phyloP scores from a whole-genome alignment of 2,113 vertebrate species.

The Paralichthys olivaceus region DNA sequence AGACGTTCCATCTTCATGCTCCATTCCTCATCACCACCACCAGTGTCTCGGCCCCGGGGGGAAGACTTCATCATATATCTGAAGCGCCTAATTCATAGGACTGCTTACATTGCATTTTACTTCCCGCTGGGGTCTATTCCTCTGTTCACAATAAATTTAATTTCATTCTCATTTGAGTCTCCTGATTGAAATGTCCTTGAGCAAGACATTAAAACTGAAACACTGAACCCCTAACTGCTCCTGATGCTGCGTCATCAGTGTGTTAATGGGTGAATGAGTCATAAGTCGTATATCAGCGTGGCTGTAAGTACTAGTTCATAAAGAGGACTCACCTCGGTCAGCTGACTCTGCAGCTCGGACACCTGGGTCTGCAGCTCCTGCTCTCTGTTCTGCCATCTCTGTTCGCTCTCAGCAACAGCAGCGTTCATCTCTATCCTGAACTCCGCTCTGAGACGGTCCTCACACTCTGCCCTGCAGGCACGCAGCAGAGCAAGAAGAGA shows the following conservation, averaged over 20 bases:
- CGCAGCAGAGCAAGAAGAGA: slow-evolving; percentile 24
- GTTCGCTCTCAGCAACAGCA: slow-evolving; percentile 76
- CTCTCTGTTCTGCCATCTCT: slow-evolving; percentile 83
- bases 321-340: slow-evolving; percentile 69
- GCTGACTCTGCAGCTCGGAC: slow-evolving; percentile 66
- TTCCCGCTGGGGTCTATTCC: too few relatives aligned
- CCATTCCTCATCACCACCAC: too few relatives aligned
- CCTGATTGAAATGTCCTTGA: too few relatives aligned
- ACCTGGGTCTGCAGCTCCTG: slow-evolving; percentile 82
- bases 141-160: too few relatives aligned
- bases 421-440: slow-evolving; percentile 82
- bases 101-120: too few relatives aligned
- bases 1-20: too few relatives aligned
- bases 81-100: too few relatives aligned
- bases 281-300: not conserved
- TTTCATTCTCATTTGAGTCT: too few relatives aligned
- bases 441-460: slow-evolving; percentile 78
- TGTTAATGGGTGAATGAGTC: not conserved
- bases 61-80: too few relatives aligned
- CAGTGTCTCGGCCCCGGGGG: too few relatives aligned
- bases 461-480: slow-evolving; percentile 79
- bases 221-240: not conserved
- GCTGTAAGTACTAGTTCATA: not conserved
- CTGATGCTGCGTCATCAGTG: not conserved
- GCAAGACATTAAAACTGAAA: too few relatives aligned